Base-by-base conservation (phyloP, 1,140 invertebrate species). In the Palaemon carinicauda region DNA sequence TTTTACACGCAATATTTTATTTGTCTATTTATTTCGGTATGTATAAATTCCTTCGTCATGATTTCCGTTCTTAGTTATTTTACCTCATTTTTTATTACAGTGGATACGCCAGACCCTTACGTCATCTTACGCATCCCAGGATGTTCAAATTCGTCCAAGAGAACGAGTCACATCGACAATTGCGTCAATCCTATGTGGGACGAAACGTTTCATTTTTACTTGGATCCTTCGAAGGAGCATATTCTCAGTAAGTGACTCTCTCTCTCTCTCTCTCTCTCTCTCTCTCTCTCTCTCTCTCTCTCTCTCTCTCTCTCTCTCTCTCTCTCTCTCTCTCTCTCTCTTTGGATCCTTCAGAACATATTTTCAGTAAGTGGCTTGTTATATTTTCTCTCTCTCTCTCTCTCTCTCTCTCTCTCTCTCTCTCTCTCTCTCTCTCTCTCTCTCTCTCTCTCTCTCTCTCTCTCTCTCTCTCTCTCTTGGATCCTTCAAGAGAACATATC, bases 91-190 rank as follows among this genome's bases (percentile, higher is more conserved):
- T 17, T 71, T 17, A 50, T 52, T 51, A 53, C 89, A 93, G 92
- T 92, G 81, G 92, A 93, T 89, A 92, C 91, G 3, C 92, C 92
- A 10, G 92, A 93, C 88, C 92, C 92, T 0, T 93, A 92, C 88
- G 90, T 93, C 1, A 87, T 90, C 14, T 82, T 93, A n/a, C 83
- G 88, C 29, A 90, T 93, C 17, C 90, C 90, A 31, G 91, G 90
- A 0, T 92, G 91, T 15, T 92, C 92, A 3, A 91, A 92, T 88
- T 91, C 91, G 1, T 90, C 89, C 12, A 91, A 91, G 73, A 89
- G 90, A 74, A 93, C 92, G 17, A 89, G 83, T 17, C 89, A 91
- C 14, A 91, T 91, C 15, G 90, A 91, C 81, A 92, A 92, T 86
- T 90, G 91, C 41, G 80, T 88, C 4, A 92, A 92, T 88, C 92